Evolutionary conservation across 2,113 vertebrate species (phyloP).

Genomic region (Hiodon tergisus): DNA sequence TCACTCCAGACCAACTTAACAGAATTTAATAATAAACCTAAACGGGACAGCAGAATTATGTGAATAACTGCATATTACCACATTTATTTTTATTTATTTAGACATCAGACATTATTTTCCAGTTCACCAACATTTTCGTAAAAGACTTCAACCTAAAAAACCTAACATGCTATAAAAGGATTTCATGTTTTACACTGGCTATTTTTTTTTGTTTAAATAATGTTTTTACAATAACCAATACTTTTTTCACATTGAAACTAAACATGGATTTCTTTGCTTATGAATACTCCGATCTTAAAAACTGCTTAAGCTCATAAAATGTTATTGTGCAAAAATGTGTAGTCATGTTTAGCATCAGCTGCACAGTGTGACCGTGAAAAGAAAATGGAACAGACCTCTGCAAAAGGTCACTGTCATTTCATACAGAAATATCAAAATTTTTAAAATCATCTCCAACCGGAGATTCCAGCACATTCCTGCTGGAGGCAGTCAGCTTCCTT

Average conservation of each 20-base stretch:
- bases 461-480: too few relatives aligned
- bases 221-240: background rate
- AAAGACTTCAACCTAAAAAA: constrained; percentile 7
- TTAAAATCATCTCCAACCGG: too few relatives aligned
- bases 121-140: background rate
- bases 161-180: constrained; percentile 3
- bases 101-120: background rate
- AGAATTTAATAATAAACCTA: too few relatives aligned
- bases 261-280: background rate
- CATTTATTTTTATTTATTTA: too few relatives aligned
- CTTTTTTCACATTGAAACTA: background rate
- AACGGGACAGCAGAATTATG: too few relatives aligned
- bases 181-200: background rate
- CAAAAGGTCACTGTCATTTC: too few relatives aligned
- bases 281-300: background rate
- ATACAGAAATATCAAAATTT: too few relatives aligned
- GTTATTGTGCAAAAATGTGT: background rate
- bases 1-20: too few relatives aligned
- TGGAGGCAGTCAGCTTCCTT: too few relatives aligned
- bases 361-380: background rate
- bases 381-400: too few relatives aligned
- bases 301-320: background rate
- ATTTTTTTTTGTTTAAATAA: background rate
- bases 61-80: too few relatives aligned
- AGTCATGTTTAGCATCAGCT: background rate